Conservation (phyloP, 2,797 vertebrate genomes). For the Hoplostethus mediterraneus region DNA sequence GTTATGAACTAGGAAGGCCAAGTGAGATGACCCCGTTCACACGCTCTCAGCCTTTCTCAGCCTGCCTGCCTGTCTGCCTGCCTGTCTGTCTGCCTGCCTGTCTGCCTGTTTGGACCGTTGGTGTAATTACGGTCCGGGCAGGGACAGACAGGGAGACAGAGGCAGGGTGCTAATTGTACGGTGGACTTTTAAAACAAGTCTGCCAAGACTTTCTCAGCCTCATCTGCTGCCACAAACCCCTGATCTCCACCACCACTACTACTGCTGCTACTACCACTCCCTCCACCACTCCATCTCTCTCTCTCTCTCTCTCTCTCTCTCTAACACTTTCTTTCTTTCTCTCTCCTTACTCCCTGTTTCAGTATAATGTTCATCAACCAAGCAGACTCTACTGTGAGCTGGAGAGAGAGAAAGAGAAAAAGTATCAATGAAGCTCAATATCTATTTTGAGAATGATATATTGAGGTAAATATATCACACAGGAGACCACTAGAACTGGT, state of each 20-base stretch:
- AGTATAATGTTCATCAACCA: no score
- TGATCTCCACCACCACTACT: slow-evolving; percentile 15
- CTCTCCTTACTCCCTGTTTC: no score
- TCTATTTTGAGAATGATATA: no score
- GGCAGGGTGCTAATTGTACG: slow-evolving; percentile 60
- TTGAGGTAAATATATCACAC: no score
- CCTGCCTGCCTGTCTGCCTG: slow-evolving; percentile 14
- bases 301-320: neutral
- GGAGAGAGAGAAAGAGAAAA: no score
- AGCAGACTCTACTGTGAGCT: no score
- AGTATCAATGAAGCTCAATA: no score
- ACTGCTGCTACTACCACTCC: slow-evolving; percentile 15
- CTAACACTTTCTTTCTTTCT: neutral
- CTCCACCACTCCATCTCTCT: slow-evolving; percentile 11
- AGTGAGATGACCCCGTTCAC: neutral
- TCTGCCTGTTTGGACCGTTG: slow-evolving; percentile 47
- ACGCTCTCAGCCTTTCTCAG: neutral
- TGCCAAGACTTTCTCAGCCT: slow-evolving; percentile 53
- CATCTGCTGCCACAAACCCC: slow-evolving; percentile 56
- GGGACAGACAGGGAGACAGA: slow-evolving; percentile 55
- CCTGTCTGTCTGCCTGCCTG: slow-evolving; percentile 18
- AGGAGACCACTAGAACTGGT: no score
- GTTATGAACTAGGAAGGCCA: neutral
- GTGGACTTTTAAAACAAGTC: slow-evolving; percentile 57
- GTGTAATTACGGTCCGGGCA: slow-evolving; percentile 51